phyloP scores from a whole-genome alignment of 2,797 vertebrate genomes.

The Anguilla marmorata region DNA sequence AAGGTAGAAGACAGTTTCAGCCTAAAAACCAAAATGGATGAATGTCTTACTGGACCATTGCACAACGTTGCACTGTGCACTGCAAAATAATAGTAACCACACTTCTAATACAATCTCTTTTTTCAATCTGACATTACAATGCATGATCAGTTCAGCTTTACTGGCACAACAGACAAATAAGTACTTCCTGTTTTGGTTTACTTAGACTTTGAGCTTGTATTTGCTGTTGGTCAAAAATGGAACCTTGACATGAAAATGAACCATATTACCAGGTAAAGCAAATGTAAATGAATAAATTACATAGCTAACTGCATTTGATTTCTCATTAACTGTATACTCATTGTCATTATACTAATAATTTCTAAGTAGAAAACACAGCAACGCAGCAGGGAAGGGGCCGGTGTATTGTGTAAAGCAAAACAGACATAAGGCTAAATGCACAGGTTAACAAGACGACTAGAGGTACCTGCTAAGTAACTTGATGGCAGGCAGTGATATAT shows the following conservation, averaged over 20 bases:
- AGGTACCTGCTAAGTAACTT: background rate
- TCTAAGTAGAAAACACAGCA: background rate
- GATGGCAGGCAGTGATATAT: background rate
- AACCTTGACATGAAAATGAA: background rate
- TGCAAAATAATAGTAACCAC: no score
- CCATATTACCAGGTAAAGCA: background rate
- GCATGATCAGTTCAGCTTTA: no score
- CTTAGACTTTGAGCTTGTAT: background rate
- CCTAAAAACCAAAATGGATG: no score
- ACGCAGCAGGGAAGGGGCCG: background rate
- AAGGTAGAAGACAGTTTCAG: no score
- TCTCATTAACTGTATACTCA: background rate
- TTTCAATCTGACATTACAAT: no score
- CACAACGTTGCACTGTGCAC: no score
- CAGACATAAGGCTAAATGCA: background rate
- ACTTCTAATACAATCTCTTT: no score
- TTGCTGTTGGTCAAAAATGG: background rate
- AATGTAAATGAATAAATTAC: background rate
- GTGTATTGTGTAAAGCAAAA: background rate
- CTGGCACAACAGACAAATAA: no score
- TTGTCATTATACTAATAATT: background rate
- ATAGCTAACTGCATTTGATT: background rate
- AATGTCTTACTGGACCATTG: background rate
- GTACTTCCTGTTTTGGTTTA: background rate
- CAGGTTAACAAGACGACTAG: background rate